Percentiles rank a stretch among this genome's conserved stretches.
Evolutionary conservation across 2,888 invertebrate species (phyloP).

Genomic region (Pristionchus mayeri): DNA sequence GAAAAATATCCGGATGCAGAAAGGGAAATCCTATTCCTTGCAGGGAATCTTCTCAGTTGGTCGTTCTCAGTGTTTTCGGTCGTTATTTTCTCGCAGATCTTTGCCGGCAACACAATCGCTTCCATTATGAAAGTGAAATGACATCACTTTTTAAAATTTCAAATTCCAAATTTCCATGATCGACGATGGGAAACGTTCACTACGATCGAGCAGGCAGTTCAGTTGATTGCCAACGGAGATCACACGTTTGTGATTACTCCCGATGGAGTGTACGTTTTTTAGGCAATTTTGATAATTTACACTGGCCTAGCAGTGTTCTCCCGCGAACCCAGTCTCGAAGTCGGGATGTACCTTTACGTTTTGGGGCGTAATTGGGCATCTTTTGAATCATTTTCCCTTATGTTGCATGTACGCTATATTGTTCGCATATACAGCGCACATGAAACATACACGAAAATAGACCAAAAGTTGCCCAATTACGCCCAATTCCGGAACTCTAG

Average conservation of each 20-base stretch:
- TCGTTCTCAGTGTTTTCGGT: neutral
- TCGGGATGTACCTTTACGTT: no score
- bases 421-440: no score
- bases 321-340: no score
- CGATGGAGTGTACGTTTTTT: constrained; percentile 1
- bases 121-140: constrained; percentile 1
- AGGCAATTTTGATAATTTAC: no score
- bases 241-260: neutral
- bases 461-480: no score
- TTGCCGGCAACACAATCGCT: neutral
- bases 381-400: no score
- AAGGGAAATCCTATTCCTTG: neutral
- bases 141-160: neutral
- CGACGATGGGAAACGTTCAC: constrained; percentile 39
- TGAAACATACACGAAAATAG: no score
- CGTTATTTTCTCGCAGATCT: neutral
- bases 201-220: neutral
- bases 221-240: neutral
- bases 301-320: no score
- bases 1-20: no score
- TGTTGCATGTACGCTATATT: no score
- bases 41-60: neutral
- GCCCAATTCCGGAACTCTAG: no score
- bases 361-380: no score
- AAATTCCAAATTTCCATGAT: neutral